These are phyloP conservation scores for Rhombomys opimus DNA, from an alignment of 2,113 vertebrate species.

Conservation along the genomic window DNA sequence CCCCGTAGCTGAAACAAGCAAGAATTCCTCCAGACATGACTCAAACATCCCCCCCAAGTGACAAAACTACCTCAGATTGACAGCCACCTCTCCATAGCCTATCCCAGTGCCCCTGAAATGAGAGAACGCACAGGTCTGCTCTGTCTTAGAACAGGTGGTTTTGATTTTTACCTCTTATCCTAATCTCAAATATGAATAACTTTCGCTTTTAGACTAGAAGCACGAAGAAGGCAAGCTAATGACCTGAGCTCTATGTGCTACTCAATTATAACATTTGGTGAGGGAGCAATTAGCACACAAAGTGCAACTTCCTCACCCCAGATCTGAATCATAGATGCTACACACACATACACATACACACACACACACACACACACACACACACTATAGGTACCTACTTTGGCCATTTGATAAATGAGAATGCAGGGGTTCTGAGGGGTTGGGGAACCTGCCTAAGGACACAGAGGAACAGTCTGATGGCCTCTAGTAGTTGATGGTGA, in stretches of 20 bases:
- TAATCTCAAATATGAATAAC: background rate
- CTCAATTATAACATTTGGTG: background rate
- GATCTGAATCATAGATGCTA: background rate
- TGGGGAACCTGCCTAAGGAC: background rate
- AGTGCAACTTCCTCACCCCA: background rate
- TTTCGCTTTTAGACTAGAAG: slow-evolving; percentile 49
- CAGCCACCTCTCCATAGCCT: background rate
- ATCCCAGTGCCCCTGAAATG: background rate
- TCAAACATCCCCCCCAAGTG: background rate
- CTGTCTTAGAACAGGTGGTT: background rate
- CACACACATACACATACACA: too few relatives aligned
- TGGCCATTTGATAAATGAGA: background rate
- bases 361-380: too few relatives aligned
- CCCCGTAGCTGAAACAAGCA: background rate
- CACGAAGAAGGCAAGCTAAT: slow-evolving; percentile 50
- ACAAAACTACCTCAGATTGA: background rate
- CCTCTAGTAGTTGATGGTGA: background rate
- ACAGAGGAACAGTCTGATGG: background rate
- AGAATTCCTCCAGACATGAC: background rate
- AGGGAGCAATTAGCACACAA: background rate
- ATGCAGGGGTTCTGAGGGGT: background rate
- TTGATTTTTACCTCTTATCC: slow-evolving; percentile 1
- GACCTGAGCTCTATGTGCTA: background rate
- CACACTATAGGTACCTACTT: background rate
- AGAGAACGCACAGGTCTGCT: background rate